These are phyloP conservation scores for Orycteropus afer DNA, from an alignment of 2,113 vertebrate species.

Conservation along the genomic window DNA sequence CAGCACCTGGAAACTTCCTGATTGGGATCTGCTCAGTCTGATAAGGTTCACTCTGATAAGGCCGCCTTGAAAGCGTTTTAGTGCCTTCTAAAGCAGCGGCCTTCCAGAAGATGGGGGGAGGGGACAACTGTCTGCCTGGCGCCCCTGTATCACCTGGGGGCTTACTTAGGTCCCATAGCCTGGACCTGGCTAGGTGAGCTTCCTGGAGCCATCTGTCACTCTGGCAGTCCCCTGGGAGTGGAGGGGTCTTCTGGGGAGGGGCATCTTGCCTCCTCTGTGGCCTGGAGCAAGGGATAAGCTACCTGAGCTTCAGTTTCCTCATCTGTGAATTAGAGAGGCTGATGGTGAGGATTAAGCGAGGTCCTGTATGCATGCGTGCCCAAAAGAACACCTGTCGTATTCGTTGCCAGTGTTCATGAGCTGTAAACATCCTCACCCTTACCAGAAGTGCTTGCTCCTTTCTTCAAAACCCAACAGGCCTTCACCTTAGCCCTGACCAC, in stretches of 20 bases:
- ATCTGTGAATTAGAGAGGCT: background rate
- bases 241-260: background rate
- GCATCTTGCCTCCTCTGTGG: background rate
- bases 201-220: background rate
- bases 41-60: slow-evolving; percentile 77
- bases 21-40: slow-evolving; percentile 66
- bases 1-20: slow-evolving; percentile 69
- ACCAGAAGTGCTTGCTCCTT: background rate
- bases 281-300: background rate
- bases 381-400: background rate
- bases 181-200: background rate
- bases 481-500: background rate
- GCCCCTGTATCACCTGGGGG: background rate
- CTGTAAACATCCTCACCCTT: no score
- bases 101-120: slow-evolving; percentile 2
- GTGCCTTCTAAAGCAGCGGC: slow-evolving; percentile 64
- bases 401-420: rapidly evolving
- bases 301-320: background rate
- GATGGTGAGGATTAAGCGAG: background rate
- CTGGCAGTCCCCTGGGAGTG: background rate
- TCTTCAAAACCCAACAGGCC: background rate
- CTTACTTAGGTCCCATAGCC: background rate
- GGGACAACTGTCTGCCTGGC: background rate
- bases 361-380: no score
- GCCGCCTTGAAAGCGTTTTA: slow-evolving; percentile 54